Evolutionary conservation across 1,140 invertebrate species (phyloP), one percentile per base, ranked within the genome.

Genomic region (Telenomus remus): DNA sequence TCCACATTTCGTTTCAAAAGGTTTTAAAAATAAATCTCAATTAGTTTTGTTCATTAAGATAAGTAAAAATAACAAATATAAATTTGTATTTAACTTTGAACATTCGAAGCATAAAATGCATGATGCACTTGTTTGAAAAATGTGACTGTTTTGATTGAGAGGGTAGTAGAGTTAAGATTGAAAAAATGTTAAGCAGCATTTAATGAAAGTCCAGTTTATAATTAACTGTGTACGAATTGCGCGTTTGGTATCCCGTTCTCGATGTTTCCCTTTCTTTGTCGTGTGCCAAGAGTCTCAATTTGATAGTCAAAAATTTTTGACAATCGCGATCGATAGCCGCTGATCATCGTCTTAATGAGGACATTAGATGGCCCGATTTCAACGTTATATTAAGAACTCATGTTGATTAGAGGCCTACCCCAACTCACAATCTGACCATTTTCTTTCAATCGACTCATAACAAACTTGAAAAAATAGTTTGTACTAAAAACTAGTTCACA

Each of bases 301-400:
- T 37, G 10, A 13, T 42, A 43, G 61, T 65, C 53, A 66, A 66
- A 66, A 35, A 13, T 13, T 59, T 56, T 68, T 47, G 64, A 59
- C 34, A 15, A 63, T 47, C 15, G 49, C 63, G 10, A 43, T 55
- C 42, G 54, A 65, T 59, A 59, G 9, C 69, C 54, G 55, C 64
- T 59, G 53, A 59, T 46, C 19, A 27, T 42, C 37, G 49, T 33
- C 42, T 56, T 60, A 79, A 75, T 71, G 71, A 72, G 71, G 55
- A 39, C 59, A 68, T 46, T 33, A 71, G 61, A 63, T 79, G 77
- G 46, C 79, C 79, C 75, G 65, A 60, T 80, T 80, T 79, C 57
- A 14, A 15, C 49, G 78, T 76, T 81, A 81, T 79, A 79, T 81
- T 81, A 81, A 81, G 68, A 72, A 68, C 50, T 51, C 7, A 27